Percentiles rank a stretch among this genome's conserved stretches.
These are phyloP conservation scores for Drosophila differens DNA, from an alignment of 2,888 invertebrate genomes.

Conservation along the genomic window DNA sequence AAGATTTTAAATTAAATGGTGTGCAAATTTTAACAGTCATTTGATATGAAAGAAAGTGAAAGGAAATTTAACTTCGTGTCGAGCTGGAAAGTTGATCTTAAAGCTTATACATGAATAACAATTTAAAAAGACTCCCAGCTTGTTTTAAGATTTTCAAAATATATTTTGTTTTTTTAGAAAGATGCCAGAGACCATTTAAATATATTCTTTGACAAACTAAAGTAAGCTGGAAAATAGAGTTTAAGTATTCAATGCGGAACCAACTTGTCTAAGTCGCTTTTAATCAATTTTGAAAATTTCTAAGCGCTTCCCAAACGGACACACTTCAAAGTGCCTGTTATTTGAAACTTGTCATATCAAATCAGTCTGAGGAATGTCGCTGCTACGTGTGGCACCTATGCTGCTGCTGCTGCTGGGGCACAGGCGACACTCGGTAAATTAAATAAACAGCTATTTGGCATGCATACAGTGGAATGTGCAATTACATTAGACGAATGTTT, in stretches of 20 bases:
- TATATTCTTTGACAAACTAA: not conserved
- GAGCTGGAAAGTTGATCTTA: not conserved
- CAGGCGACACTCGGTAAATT: slow-evolving; percentile 62
- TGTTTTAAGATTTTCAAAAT: not conserved
- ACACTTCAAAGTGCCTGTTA: not conserved
- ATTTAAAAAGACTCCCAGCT: not conserved
- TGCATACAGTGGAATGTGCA: slow-evolving; percentile 67
- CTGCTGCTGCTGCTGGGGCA: slow-evolving; percentile 3
- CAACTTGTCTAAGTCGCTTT: not conserved
- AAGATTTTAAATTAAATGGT: not conserved
- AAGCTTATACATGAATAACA: not conserved
- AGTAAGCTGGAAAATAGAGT: no score
- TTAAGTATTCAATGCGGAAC: not conserved
- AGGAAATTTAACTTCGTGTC: not conserved
- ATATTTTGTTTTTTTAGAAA: no score
- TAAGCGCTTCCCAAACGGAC: not conserved
- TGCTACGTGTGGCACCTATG: slow-evolving; percentile 32
- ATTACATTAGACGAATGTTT: slow-evolving; percentile 63
- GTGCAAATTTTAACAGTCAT: not conserved
- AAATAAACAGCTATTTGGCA: slow-evolving; percentile 75
- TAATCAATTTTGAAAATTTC: not conserved
- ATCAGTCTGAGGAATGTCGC: slow-evolving; percentile 33
- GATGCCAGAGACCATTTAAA: not conserved
- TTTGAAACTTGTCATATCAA: slow-evolving; percentile 51
- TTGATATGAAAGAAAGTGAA: not conserved